These are phyloP conservation scores for Girardia tigrina DNA, from an alignment of 2,888 invertebrate species.

Conservation along the genomic window DNA sequence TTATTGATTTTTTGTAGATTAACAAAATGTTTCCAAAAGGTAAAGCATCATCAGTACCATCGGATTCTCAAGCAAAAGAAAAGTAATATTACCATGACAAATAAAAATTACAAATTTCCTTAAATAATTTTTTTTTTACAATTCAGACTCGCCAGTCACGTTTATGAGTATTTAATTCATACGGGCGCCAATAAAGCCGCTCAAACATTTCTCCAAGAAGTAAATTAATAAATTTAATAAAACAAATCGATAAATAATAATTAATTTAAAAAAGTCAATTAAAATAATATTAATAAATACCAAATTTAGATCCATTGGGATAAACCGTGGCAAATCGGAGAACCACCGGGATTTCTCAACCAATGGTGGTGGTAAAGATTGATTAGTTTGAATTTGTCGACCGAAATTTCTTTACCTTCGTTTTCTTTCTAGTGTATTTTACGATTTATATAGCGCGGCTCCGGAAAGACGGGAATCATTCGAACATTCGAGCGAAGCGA, in stretches of 20 bases:
- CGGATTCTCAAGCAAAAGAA: slow-evolving; percentile 95
- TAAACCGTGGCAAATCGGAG: slow-evolving; percentile 92
- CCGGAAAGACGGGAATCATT: slow-evolving; percentile 92
- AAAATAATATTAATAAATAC: neutral
- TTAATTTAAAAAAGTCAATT: slow-evolving; percentile 28
- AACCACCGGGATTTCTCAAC: slow-evolving; percentile 93
- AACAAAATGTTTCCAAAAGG: slow-evolving; percentile 96
- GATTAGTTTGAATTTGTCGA: neutral
- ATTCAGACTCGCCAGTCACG: slow-evolving; percentile 79
- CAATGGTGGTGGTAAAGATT: slow-evolving; percentile 91
- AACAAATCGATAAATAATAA: too few relatives aligned
- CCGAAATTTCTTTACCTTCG: neutral
- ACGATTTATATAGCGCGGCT: slow-evolving; percentile 98
- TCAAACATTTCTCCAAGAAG: slow-evolving; percentile 94
- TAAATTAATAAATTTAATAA: too few relatives aligned
- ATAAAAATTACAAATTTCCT: neutral
- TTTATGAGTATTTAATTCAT: slow-evolving; percentile 96
- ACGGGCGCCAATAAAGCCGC: slow-evolving; percentile 98
- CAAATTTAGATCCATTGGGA: slow-evolving; percentile 78
- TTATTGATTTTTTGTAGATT: too few relatives aligned
- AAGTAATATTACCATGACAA: too few relatives aligned
- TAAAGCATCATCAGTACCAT: slow-evolving; percentile 89
- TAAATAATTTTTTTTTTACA: slow-evolving; percentile 39
- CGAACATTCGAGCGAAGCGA: slow-evolving; percentile 96
- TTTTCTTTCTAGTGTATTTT: slow-evolving; percentile 66